Evolutionary conservation across 2,113 vertebrate genomes (phyloP).

Genomic region (Plotosus lineatus): DNA sequence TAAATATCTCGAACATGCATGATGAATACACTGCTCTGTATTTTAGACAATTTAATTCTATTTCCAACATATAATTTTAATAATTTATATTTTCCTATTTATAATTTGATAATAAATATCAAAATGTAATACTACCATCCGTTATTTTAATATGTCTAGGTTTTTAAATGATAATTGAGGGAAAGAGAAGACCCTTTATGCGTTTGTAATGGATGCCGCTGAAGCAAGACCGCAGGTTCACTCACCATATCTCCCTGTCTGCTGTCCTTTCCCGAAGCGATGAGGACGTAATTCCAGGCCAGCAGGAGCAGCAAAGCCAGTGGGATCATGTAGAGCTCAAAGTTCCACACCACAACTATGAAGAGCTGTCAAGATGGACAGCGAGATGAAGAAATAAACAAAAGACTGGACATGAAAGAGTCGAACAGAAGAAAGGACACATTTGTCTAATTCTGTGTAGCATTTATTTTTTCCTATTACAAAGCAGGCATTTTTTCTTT

Average conservation of each 20-base stretch:
- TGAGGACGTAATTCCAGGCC: conserved; percentile 94
- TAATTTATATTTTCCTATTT: neutral
- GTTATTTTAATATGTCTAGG: neutral
- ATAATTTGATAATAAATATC: neutral
- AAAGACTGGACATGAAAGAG: neutral
- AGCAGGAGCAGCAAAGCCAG: conserved; percentile 85
- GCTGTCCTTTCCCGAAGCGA: conserved; percentile 90
- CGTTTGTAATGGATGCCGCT: neutral
- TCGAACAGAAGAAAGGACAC: neutral
- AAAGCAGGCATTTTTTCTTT: neutral
- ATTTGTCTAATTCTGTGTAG: neutral
- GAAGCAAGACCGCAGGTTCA: conserved; percentile 62
- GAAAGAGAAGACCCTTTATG: neutral
- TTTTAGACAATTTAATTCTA: neutral
- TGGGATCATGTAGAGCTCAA: conserved; percentile 97
- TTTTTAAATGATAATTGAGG: neutral
- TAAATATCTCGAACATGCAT: neutral
- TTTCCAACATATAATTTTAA: neutral
- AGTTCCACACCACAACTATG: conserved; percentile 95
- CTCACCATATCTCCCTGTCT: conserved; percentile 89
- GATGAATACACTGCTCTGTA: neutral
- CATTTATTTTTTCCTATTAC: neutral
- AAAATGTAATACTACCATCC: neutral
- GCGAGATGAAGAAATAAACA: conserved; percentile 32
- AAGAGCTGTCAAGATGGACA: conserved; percentile 78